Percentiles rank a stretch among this genome's conserved stretches.
Conservation (phyloP, 2,888 invertebrate genomes). For the Cremastobaeus sp. region DNA sequence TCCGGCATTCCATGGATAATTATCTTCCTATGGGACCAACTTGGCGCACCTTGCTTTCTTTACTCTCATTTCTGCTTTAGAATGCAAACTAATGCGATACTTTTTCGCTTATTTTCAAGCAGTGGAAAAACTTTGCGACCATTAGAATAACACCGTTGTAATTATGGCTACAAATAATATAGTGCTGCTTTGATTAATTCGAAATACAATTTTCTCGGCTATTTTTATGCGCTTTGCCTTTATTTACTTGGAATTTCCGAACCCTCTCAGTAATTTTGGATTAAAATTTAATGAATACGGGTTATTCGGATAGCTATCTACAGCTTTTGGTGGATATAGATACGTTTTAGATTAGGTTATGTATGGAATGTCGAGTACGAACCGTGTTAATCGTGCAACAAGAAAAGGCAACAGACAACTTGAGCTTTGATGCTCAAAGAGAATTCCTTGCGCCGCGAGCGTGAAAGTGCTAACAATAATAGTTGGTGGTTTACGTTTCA, state of each 20-base stretch:
- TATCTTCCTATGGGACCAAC: constrained; percentile 37
- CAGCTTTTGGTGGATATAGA: constrained; percentile 20
- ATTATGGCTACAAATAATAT: no score
- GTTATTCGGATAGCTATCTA: constrained; percentile 2
- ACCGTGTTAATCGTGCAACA: constrained; percentile 48
- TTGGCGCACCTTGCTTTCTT: constrained; percentile 35
- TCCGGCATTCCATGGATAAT: constrained; percentile 37
- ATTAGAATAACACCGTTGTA: no score
- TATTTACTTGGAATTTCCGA: no score
- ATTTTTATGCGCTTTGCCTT: no score
- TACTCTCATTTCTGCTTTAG: constrained; percentile 23
- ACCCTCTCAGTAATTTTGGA: background rate
- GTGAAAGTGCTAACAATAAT: constrained; percentile 68
- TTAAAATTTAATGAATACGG: no score
- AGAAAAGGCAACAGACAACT: constrained; percentile 56
- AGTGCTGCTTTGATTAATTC: no score
- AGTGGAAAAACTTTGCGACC: no score
- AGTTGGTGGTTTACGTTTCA: constrained; percentile 69
- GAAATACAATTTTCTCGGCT: no score
- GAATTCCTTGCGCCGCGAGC: constrained; percentile 62
- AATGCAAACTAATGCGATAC: constrained; percentile 39
- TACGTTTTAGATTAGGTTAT: constrained; percentile 37
- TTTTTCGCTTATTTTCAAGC: constrained; percentile 12
- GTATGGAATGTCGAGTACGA: constrained; percentile 34
- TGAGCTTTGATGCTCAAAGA: constrained; percentile 62